Base-by-base conservation (phyloP, 1,140 invertebrate genomes). In the Penaeus japonicus region DNA sequence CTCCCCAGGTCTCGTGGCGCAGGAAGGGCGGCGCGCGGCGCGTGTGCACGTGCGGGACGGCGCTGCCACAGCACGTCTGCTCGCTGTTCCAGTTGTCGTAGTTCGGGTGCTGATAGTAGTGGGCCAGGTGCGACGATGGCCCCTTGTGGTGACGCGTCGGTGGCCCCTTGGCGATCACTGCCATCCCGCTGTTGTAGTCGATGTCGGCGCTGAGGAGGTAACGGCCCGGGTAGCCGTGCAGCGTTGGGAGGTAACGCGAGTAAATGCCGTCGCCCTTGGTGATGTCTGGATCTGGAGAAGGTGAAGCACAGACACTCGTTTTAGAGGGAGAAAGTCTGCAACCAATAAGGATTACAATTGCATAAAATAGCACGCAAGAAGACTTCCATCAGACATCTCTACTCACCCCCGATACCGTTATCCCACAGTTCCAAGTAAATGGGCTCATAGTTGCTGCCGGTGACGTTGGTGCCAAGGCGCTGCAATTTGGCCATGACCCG, bases 181-280 rank as follows among this genome's bases (percentile, higher is more conserved):
- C 89, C 86, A 90, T 80, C 18, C 89, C 89, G 78, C 84, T 89
- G 83, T 91, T 91, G 84, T 91, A 87, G 79, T 89, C 89, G 24
- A 89, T 77, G 55, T 89, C 80, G 18, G 90, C 89, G 20, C 82
- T 89, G n/a, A 91, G 79, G 12, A 89, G 83, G 75, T 90, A 91
- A n/a, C 84, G 85, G 15, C 92, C 92, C 17, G 79, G 82, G 54
- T 80, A 59, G 0, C 79, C 77, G 10, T 89, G 86, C 22, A 92
- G 91, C 39, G 93, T 92, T 32, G 93, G 94, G 89, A 95, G 95
- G 90, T 95, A 95, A 75, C 94, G 92, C 0, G 94, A 94, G 91
- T 95, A 96, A 18, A 95, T 92, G 22, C 95, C 95, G 92, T 96
- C 95, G 24, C 94, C 93, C 92, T 93, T 94, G 20, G 93, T 94